Evolutionary conservation across 2,797 vertebrate genomes (phyloP), one percentile per base, ranked within the genome.

Genomic region (Taeniopygia guttata): DNA sequence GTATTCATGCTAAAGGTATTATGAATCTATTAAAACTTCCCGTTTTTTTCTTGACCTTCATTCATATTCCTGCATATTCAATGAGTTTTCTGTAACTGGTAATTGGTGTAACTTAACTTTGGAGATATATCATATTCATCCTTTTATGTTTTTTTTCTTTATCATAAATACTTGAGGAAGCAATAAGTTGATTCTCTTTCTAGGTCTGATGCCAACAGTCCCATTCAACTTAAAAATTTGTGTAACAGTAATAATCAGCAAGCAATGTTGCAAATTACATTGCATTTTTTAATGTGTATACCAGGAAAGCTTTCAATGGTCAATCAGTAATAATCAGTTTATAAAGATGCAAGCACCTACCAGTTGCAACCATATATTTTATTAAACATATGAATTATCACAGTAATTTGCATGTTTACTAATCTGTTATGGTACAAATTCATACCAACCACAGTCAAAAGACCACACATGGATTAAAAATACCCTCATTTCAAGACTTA

Each of bases 341-440:
- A 90, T 80, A 36, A 83, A 85, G 12, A 69, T 48, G 20, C 27
- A 69, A 69, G 6, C 20, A 34, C n/a, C 8, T 87, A 23, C 7
- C 7, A 66, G 43, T 79, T 84, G 46, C 36, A 89, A 36, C 17
- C 26, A 78, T 56, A 43, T 8, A 38, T 79, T 96, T 96, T 95
- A 96, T 96, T 96, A 69, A 92, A 54, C 43, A 62, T 79, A 66
- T 75, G 70, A 89, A 87, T 16, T 91, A 58, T 87, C 45, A 93
- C 89, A 87, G 34, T 69, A 63, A 73, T 84, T 89, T 89, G 19
- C n/a, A 7, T 82, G 60, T 69, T 88, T 87, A 86, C 38, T 69
- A 78, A 40, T 82, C 14, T 30, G 1, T 76, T 87, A 55, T 49
- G 18, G 19, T 63, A 93, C 81, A 92, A 67, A 87, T 84, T 89